Percentiles rank a stretch among this genome's conserved stretches.
These are phyloP conservation scores for Ruditapes philippinarum DNA, from an alignment of 1,140 invertebrate species.

Conservation along the genomic window DNA sequence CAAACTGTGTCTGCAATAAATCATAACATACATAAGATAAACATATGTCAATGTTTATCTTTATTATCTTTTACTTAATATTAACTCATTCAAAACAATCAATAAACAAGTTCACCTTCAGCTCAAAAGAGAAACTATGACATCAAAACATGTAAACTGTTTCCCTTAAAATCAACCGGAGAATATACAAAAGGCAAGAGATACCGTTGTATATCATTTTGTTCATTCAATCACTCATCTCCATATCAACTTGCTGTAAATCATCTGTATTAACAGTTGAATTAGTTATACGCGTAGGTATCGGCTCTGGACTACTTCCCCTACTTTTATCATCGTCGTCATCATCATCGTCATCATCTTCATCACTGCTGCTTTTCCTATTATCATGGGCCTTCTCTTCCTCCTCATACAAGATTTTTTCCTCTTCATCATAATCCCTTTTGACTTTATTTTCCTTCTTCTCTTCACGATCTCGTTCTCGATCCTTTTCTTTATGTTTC, in stretches of 20 bases:
- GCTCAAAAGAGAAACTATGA: too few species aligned
- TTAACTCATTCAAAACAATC: too few species aligned
- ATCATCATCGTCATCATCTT: constrained; percentile 72
- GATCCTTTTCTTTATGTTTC: constrained; percentile 71
- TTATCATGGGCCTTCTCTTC: constrained; percentile 65
- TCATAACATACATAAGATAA: too few species aligned
- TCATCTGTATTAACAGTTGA: constrained; percentile 67
- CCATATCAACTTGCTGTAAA: constrained; percentile 81
- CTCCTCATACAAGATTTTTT: constrained; percentile 68
- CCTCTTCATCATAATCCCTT: constrained; percentile 77
- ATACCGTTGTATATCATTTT: too few species aligned
- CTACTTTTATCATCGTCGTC: constrained; percentile 26
- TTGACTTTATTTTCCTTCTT: constrained; percentile 73
- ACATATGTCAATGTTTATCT: too few species aligned
- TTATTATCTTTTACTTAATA: too few species aligned
- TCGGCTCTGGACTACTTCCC: constrained; percentile 13
- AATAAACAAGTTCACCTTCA: too few species aligned
- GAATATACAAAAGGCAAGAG: too few species aligned
- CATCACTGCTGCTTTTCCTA: constrained; percentile 72
- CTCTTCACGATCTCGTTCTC: constrained; percentile 74
- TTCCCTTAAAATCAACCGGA: too few species aligned
- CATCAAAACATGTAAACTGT: too few species aligned
- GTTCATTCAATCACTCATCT: constrained; percentile 83
- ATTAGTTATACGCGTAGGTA: neutral
- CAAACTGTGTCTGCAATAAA: too few species aligned